Percentiles rank a stretch among this genome's conserved stretches.
Evolutionary conservation across 2,888 invertebrate species (phyloP).

Genomic region (Cantharis lateralis): DNA sequence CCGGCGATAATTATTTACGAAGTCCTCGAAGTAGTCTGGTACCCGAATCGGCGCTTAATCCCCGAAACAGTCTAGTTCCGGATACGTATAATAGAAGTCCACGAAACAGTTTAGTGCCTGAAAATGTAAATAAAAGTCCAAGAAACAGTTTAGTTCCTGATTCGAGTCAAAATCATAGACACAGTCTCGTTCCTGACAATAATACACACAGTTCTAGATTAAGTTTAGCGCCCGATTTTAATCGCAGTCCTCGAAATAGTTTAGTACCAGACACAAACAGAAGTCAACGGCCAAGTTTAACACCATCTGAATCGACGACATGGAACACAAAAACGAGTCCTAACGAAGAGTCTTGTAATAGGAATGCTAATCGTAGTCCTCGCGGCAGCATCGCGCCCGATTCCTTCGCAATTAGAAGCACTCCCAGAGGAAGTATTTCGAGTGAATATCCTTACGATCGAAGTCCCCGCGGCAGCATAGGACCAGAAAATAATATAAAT

Average conservation of each 20-base stretch:
- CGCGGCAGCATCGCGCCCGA: constrained; percentile 59
- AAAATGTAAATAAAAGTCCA: constrained; percentile 60
- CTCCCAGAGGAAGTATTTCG: constrained; percentile 64
- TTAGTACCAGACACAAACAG: constrained; percentile 56
- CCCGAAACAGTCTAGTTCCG: constrained; percentile 64
- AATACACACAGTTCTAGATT: constrained; percentile 53
- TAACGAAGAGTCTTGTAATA: constrained; percentile 49
- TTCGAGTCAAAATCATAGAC: constrained; percentile 59
- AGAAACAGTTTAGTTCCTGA: constrained; percentile 55
- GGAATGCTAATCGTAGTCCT: constrained; percentile 62
- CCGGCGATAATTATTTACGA: constrained; percentile 63
- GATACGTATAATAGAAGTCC: constrained; percentile 62
- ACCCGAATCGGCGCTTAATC: constrained; percentile 63
- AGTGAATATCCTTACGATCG: constrained; percentile 46
- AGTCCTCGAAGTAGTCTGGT: constrained; percentile 65
- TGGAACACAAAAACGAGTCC: constrained; percentile 61
- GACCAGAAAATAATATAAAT: constrained; percentile 60
- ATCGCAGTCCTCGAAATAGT: constrained; percentile 61
- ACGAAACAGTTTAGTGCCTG: constrained; percentile 64
- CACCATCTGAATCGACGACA: constrained; percentile 63
- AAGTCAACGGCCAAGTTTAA: constrained; percentile 64
- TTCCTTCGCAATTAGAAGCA: constrained; percentile 61
- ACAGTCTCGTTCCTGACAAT: constrained; percentile 66
- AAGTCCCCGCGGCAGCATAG: constrained; percentile 65
- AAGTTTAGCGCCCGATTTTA: constrained; percentile 51